Evolutionary conservation across 1,140 invertebrate species (phyloP).

Genomic region (Drosophila carrolli): DNA sequence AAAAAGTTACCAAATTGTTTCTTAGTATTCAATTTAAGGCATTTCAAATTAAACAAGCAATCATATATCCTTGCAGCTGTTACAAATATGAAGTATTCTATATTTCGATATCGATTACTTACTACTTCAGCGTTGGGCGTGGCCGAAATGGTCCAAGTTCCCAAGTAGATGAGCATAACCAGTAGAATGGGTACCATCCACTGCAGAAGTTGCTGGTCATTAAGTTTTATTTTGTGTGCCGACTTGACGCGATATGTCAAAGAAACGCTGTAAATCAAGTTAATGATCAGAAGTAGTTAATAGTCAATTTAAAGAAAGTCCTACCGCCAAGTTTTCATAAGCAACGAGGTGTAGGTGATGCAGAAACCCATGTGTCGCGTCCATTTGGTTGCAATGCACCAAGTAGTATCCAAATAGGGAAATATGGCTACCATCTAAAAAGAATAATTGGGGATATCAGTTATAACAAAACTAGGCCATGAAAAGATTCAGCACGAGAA

Average conservation of each 20-base stretch:
- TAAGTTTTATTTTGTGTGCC: conserved; percentile 95
- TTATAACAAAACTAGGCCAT: no score
- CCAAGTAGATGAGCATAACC: conserved; percentile 94
- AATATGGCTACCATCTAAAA: conserved; percentile 95
- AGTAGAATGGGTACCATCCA: conserved; percentile 95
- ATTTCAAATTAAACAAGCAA: no score
- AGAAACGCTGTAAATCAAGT: conserved; percentile 89
- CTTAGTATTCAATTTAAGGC: no score
- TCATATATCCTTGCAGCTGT: no score
- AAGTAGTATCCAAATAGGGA: conserved; percentile 91
- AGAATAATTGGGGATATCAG: not conserved
- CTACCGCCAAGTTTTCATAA: conserved; percentile 97
- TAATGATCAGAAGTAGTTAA: not conserved
- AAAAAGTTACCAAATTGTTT: no score
- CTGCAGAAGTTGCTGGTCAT: conserved; percentile 95
- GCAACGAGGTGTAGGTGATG: conserved; percentile 94
- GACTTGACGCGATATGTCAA: conserved; percentile 97
- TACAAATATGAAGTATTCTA: no score
- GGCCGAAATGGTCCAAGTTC: conserved; percentile 94
- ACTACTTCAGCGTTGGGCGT: conserved; percentile 91
- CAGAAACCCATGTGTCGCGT: conserved; percentile 95
- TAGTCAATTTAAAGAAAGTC: not conserved
- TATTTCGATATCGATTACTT: conserved; percentile 55
- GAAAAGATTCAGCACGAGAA: no score
- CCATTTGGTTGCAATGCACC: conserved; percentile 96